These are phyloP conservation scores for Anarrhichthys ocellatus DNA, from an alignment of 2,113 vertebrate genomes.

Conservation along the genomic window DNA sequence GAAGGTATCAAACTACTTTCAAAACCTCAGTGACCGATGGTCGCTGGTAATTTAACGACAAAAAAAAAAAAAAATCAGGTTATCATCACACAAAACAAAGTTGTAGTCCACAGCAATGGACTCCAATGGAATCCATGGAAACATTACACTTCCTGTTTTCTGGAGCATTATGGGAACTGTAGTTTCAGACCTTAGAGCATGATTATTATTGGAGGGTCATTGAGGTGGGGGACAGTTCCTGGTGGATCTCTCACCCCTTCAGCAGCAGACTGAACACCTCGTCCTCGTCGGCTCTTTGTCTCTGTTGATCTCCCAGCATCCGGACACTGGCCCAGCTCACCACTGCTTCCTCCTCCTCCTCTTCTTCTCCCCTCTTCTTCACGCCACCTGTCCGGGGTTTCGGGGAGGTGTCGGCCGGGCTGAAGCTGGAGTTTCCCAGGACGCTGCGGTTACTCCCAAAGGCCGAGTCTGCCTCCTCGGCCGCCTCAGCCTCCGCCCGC, in stretches of 20 bases:
- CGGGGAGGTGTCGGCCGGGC: slow-evolving; percentile 27
- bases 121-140: neutral
- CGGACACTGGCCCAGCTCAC: slow-evolving; percentile 81
- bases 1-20: no score
- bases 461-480: slow-evolving; percentile 89
- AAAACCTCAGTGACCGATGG: no score
- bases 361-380: slow-evolving; percentile 12
- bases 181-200: neutral
- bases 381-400: slow-evolving; percentile 28
- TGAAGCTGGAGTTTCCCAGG: slow-evolving; percentile 78
- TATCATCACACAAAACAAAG: no score
- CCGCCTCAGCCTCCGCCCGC: slow-evolving; percentile 63
- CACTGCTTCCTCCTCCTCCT: slow-evolving; percentile 85
- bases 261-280: slow-evolving; percentile 76
- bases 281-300: slow-evolving; percentile 72
- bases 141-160: neutral
- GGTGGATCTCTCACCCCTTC: slow-evolving; percentile 69
- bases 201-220: no score
- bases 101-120: no score
- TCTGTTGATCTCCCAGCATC: slow-evolving; percentile 80
- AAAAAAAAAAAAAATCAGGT: no score
- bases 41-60: no score
- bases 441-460: slow-evolving; percentile 90
- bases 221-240: no score
- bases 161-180: neutral